phyloP scores from a whole-genome alignment of 2,888 invertebrate species.

The Nomada flava region DNA sequence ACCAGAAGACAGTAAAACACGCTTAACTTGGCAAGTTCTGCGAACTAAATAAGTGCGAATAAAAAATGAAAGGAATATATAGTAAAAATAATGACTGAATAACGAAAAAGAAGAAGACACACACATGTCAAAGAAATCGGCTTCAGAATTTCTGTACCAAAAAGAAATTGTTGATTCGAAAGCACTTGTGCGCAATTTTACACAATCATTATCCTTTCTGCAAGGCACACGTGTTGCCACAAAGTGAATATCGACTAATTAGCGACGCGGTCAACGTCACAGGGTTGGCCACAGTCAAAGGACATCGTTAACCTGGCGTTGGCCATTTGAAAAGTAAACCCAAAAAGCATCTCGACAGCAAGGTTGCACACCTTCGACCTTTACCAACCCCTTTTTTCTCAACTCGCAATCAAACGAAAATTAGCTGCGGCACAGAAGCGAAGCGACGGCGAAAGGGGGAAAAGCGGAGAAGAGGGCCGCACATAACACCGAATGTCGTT shows the following conservation, averaged over 20 bases:
- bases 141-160: neutral
- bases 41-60: no score
- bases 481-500: constrained; percentile 8
- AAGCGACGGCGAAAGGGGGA: constrained; percentile 1
- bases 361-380: constrained; percentile 51
- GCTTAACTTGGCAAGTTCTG: no score
- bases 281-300: constrained; percentile 66
- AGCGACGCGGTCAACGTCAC: constrained; percentile 63
- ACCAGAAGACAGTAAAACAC: no score
- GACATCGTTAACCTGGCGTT: constrained; percentile 66
- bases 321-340: constrained; percentile 39
- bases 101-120: no score
- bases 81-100: neutral
- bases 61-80: no score
- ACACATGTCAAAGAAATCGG: neutral
- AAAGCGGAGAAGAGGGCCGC: constrained; percentile 36
- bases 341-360: constrained; percentile 31
- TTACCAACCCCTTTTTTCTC: constrained; percentile 36
- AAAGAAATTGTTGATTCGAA: constrained; percentile 27
- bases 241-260: constrained; percentile 72
- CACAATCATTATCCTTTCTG: constrained; percentile 34
- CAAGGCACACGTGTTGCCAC: constrained; percentile 42
- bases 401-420: constrained; percentile 77
- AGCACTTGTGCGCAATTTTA: constrained; percentile 48
- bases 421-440: constrained; percentile 66